phyloP scores from a whole-genome alignment of 2,113 vertebrate species.

The Lophotis ruficrista region DNA sequence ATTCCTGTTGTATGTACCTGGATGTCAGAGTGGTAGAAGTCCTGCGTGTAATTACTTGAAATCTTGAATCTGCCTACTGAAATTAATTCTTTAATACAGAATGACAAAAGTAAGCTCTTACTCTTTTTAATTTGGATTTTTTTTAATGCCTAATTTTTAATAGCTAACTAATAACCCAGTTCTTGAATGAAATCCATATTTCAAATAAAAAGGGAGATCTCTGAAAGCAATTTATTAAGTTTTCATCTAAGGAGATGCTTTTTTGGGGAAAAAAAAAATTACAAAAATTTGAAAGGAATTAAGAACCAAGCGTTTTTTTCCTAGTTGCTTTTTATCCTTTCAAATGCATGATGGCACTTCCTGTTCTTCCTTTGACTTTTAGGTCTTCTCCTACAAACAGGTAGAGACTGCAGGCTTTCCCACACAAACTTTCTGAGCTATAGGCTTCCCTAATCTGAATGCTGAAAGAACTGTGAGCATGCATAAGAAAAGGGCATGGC shows the following conservation, averaged over 20 bases:
- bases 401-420: background rate
- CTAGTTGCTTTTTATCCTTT: background rate
- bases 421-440: background rate
- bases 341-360: background rate
- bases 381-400: background rate
- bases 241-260: background rate
- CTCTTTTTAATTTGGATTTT: background rate
- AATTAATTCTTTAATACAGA: background rate
- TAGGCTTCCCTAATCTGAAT: background rate
- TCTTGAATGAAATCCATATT: background rate
- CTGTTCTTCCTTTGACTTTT: background rate
- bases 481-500: background rate
- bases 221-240: background rate
- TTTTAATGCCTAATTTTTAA: background rate
- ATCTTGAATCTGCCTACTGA: background rate
- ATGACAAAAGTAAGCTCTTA: background rate
- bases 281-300: background rate
- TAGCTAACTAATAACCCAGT: background rate
- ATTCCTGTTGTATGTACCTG: background rate
- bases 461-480: background rate
- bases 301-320: background rate
- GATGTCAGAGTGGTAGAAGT: background rate
- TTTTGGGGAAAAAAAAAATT: fast-evolving
- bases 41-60: background rate
- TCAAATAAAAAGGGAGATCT: background rate